Percentiles rank a stretch among this genome's conserved stretches.
These are phyloP conservation scores for Acromyrmex echinatior DNA, from an alignment of 1,140 invertebrate genomes.

Conservation along the genomic window DNA sequence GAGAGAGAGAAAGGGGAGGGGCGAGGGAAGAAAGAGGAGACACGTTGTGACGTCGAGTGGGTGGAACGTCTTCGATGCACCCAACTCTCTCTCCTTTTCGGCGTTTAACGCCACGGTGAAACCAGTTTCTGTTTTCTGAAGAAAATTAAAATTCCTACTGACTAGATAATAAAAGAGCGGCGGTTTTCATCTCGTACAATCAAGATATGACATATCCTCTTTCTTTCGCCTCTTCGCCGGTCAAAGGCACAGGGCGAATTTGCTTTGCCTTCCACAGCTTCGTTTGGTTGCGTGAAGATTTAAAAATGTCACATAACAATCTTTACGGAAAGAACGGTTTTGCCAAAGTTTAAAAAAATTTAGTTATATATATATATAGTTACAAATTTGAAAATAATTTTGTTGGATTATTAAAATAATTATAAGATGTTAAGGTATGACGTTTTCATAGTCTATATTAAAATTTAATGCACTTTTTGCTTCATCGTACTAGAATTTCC, in stretches of 20 bases:
- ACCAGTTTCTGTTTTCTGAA: constrained; percentile 75
- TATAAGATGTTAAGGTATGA: too few relatives aligned
- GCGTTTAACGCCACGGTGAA: constrained; percentile 33
- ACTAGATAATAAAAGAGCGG: constrained; percentile 66
- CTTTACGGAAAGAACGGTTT: too few relatives aligned
- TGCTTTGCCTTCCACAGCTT: neutral
- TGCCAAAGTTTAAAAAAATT: too few relatives aligned
- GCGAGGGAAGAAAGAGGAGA: constrained; percentile 31
- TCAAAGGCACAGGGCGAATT: neutral
- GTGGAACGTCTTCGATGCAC: constrained; percentile 71
- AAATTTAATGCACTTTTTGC: too few relatives aligned
- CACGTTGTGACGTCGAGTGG: constrained; percentile 62
- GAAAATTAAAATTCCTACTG: constrained; percentile 78
- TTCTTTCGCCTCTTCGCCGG: constrained; percentile 25
- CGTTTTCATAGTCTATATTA: too few relatives aligned
- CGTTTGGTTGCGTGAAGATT: neutral
- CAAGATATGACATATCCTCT: constrained; percentile 74
- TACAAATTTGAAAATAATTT: too few relatives aligned
- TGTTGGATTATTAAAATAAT: too few relatives aligned
- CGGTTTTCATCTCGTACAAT: constrained; percentile 72
- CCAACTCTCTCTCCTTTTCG: constrained; percentile 67
- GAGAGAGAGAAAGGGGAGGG: neutral
- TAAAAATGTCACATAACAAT: too few relatives aligned
- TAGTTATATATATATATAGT: too few relatives aligned
- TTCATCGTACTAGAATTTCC: too few relatives aligned